phyloP scores from a whole-genome alignment of 2,888 invertebrate genomes.

The Coecobrya sp. region DNA sequence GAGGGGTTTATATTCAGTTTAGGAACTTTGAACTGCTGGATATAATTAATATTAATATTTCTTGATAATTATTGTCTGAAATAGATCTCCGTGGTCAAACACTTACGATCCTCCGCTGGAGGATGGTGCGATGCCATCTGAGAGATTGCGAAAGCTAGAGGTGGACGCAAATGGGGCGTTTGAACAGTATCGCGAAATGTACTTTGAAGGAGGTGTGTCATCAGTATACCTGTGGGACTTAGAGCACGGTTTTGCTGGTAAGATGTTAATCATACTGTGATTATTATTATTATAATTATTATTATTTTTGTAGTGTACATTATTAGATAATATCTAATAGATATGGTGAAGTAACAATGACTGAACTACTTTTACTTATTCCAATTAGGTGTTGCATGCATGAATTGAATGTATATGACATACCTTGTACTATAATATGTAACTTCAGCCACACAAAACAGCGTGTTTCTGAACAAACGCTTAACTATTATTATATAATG shows the following conservation, averaged over 20 bases:
- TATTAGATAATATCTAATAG: too few relatives aligned
- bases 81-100: conserved; percentile 99
- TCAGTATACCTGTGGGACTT: conserved; percentile 99
- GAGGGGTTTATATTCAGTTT: too few relatives aligned
- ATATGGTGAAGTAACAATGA: conserved; percentile 99
- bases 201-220: conserved; percentile 99
- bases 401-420: conserved; percentile 61
- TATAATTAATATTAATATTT: background rate
- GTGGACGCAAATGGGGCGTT: conserved; percentile 99
- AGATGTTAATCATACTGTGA: background rate
- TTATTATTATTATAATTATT: background rate
- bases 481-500: conserved; percentile 73
- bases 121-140: conserved; percentile 99
- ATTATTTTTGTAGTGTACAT: conserved; percentile 89
- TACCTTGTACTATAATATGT: conserved; percentile 73
- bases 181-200: conserved; percentile 99
- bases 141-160: conserved; percentile 97
- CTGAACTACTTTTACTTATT: conserved; percentile 98
- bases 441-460: conserved; percentile 72
- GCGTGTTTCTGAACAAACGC: conserved; percentile 76
- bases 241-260: conserved; percentile 98
- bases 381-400: conserved; percentile 65
- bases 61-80: background rate
- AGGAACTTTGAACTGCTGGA: too few relatives aligned
- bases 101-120: conserved; percentile 99